Evolutionary conservation across 1,140 invertebrate species (phyloP), one percentile per base, ranked within the genome.

Genomic region (Scaptodrosophila lebanonensis): DNA sequence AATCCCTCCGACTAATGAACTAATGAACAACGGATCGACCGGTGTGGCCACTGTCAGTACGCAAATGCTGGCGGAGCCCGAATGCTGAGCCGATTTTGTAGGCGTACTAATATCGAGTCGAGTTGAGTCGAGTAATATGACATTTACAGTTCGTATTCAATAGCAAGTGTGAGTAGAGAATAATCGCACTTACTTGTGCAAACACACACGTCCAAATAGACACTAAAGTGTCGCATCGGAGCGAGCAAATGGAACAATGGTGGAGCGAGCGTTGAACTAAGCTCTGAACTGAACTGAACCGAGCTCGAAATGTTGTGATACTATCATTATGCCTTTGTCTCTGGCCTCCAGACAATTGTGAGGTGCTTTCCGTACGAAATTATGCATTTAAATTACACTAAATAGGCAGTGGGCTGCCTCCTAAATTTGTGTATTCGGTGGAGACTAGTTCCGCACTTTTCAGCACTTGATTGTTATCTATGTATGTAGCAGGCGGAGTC

Each of bases 1-100:
- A n/a, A n/a, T n/a, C n/a, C n/a, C n/a, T n/a, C n/a, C n/a, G n/a
- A n/a, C n/a, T 62, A 50, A 42, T 49, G 16, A 13, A 29, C 2
- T 22, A 62, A 50, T n/a, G 22, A 36, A 67, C 69, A 68, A 68
- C 59, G 18, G 25, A 51, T 33, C 44, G 38, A 40, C 52, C 51
- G 60, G 64, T 60, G 47, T 35, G 35, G 30, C 22, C 45, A 48
- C 36, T 48, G 64, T 36, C 65, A 13, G 54, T 52, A 59, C 39
- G 40, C 29, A 54, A 79, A 56, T 79, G 72, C 45, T 58, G 45
- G 6, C 38, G 39, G 12, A 42, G 12, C 44, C 57, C 30, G 45
- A 62, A 33, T 76, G 66, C 44, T 63, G 40, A 56, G 59, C 40
- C 65, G 65, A 63, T 68, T 73, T 70, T 66, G 52, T 49, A 39